These are phyloP conservation scores for Coregonus sp. DNA, from an alignment of 2,797 vertebrate genomes.

Conservation along the genomic window DNA sequence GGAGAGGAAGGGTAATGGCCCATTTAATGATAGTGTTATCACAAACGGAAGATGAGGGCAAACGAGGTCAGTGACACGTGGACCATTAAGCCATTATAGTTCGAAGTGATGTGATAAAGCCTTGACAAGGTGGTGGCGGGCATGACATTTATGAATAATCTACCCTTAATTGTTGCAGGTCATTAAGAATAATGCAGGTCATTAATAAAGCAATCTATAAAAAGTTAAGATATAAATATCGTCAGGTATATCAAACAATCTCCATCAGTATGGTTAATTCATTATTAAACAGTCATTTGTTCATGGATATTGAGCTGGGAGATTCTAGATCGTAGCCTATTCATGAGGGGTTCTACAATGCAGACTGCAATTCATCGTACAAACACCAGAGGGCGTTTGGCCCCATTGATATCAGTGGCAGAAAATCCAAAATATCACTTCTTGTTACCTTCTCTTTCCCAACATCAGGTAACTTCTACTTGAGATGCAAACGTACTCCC, in stretches of 20 bases:
- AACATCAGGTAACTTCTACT: not conserved
- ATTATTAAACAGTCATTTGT: not conserved
- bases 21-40: not conserved
- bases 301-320: no score
- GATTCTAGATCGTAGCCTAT: no score
- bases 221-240: not conserved
- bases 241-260: not conserved
- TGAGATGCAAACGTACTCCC: not conserved
- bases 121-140: not conserved
- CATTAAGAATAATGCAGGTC: no score
- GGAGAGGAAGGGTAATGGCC: not conserved
- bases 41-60: not conserved
- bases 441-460: not conserved
- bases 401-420: not conserved
- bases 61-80: not conserved
- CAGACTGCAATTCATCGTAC: not conserved
- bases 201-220: not conserved
- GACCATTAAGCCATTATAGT: not conserved
- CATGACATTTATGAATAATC: not conserved
- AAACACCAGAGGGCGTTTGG: constrained; percentile 5
- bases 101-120: not conserved
- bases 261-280: not conserved
- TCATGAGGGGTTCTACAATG: not conserved
- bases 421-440: not conserved
- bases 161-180: no score